Base-by-base conservation (phyloP, 2,888 invertebrate genomes). In the Drosophila tripunctata region DNA sequence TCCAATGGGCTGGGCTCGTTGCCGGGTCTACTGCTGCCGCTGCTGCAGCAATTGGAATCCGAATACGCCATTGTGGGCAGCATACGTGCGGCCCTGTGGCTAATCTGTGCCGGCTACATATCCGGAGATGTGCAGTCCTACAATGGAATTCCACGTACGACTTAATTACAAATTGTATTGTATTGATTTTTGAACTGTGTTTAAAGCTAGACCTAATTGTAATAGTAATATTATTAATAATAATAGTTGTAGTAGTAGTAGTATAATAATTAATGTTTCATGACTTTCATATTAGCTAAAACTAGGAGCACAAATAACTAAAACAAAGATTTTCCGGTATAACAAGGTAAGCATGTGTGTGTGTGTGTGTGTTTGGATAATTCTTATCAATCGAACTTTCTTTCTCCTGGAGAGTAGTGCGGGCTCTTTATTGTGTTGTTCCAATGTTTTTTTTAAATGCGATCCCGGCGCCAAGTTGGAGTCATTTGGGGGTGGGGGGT, bases 1-100 rank as follows among this genome's bases (percentile, higher is more conserved):
- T 93, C 94, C 1, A 94, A 94, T 75, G 95, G 95, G 0, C 92
- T 95, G 24, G 95, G 94, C 3, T 94, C 95, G 0, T 90, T 95
- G 38, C 93, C 94, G 0, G 95, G 94, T 15, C 93, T 95, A 78
- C 89, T 95, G 31, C 93, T 94, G 2, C 95, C 95, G 0, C 93
- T 93, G 76, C 27, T 86, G 35, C 62, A 79, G 7, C 44, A 79
- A 1, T 40, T 80, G 14, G 84, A 80, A n/a, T 6, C 52, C 0
- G 27, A 83, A 4, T 67, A 73, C 5, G 31, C 54, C 0, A 91
- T 94, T 41, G 94, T 94, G n/a, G 94, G 94, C 21, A 88, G 61
- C 45, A 61, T 87, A 1, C 65, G 83, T 7, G 65, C 69, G 0
- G 67, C 75, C 0, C 19, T 81, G 0, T 87, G 85, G 87, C 8